Evolutionary conservation across 2,888 invertebrate genomes (phyloP), one percentile per base, ranked within the genome.

Genomic region (Rugalucina vietnamica): DNA sequence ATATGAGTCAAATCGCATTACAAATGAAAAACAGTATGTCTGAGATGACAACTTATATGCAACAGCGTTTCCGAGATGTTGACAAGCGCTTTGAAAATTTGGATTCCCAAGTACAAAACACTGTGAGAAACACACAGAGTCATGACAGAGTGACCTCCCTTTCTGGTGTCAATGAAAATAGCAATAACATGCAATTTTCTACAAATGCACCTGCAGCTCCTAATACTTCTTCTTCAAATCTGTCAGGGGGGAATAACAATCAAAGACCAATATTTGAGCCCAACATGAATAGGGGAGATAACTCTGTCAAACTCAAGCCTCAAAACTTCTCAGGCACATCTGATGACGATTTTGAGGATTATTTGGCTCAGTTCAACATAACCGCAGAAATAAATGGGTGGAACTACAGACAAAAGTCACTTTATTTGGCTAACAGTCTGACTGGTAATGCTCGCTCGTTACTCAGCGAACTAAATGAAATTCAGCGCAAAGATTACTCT

Each of bases 301-400:
- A 69, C 36, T 36, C 5, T 34, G 36, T 69, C 36, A 69, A 21
- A 74, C 65, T 82, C 5, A 81, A 78, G 73, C 81, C 87, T 12
- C 81, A 87, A 32, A 32, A 21, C 1, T 87, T 57, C 81, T 78
- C 82, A 75, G 86, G 89, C 27, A 50, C 37, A 24, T n/a, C n/a
- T n/a, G n/a, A n/a, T n/a, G 76, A 75, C 21, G 88, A 88, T 36
- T 32, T 85, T 18, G 80, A 79, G 34, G 89, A 88, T 24, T 89
- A 82, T 57, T 39, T 88, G 1, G 70, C 82, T 12, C 89, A 85
- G 24, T 89, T 85, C 74, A 49, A 88, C 24, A 85, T 87, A 12
- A 27, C 84, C 12, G 32, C 85, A 24, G 88, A 85, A 36, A 75
- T 89, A 50, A 88, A 89, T 77, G 43, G 97, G 96, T 96, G 91